Conservation (phyloP, 2,113 vertebrate genomes). For the Micronisus gabar region DNA sequence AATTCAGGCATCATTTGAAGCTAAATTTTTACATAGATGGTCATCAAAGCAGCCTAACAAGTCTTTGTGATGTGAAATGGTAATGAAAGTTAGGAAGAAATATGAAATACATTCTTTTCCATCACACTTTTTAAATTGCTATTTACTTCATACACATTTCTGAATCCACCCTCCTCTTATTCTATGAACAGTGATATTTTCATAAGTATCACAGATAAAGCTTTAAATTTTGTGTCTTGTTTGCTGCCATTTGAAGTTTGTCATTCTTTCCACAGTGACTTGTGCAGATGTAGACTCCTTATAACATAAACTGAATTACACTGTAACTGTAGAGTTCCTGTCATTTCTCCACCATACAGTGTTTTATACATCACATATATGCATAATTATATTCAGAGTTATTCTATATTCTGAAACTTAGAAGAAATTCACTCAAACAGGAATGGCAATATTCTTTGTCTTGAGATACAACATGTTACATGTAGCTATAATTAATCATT, state of each 20-base stretch:
- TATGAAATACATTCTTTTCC: neutral
- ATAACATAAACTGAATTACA: neutral
- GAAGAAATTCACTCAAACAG: neutral
- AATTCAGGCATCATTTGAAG: neutral
- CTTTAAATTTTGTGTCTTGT: neutral
- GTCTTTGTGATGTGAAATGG: neutral
- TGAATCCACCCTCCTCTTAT: neutral
- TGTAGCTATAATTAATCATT: neutral
- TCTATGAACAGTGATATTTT: neutral
- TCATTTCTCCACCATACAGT: neutral
- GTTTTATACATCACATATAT: neutral
- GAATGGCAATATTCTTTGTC: neutral
- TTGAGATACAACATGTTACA: neutral
- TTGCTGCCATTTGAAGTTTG: neutral
- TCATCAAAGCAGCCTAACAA: neutral
- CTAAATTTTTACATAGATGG: neutral
- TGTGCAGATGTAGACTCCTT: neutral
- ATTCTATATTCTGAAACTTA: neutral
- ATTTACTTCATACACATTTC: neutral
- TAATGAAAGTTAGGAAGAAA: neutral
- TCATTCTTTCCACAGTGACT: neutral
- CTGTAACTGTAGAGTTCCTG: neutral
- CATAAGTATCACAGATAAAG: neutral
- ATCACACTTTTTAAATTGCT: neutral
- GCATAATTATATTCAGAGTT: fast-evolving